A percentile compares a stretch with the other conserved stretches of the same genome.
Evolutionary conservation across 2,113 vertebrate genomes (phyloP).

Genomic region (Oriolus oriolus): DNA sequence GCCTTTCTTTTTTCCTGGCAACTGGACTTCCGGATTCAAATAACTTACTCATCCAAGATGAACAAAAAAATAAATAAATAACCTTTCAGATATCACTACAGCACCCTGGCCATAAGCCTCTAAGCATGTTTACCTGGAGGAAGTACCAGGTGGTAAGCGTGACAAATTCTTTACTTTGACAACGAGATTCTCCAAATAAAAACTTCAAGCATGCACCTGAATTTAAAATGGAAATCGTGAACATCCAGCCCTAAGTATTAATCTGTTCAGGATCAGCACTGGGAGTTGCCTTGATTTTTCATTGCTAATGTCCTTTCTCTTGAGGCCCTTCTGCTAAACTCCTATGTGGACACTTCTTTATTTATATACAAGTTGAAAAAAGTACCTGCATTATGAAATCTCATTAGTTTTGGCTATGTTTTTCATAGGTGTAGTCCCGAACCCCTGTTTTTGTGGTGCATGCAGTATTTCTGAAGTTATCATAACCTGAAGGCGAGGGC

Average conservation of each 20-base stretch:
- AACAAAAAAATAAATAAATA: neutral
- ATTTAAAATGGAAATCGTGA: neutral
- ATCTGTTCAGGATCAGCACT: neutral
- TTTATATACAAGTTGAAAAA: constrained; percentile 14
- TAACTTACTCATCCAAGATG: neutral
- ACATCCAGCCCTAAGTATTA: neutral
- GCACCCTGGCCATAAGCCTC: neutral
- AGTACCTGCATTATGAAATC: neutral
- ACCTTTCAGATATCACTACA: neutral
- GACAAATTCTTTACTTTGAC: neutral
- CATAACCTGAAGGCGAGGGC: neutral
- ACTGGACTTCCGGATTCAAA: neutral
- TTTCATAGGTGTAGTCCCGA: neutral
- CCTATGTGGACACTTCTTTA: neutral
- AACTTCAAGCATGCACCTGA: neutral
- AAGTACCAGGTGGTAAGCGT: neutral
- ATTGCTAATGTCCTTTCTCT: neutral
- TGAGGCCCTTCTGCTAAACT: neutral
- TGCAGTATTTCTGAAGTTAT: neutral
- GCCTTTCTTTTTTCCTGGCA: neutral
- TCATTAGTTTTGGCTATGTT: neutral
- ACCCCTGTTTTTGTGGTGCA: neutral
- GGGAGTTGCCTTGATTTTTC: neutral
- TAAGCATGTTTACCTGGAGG: neutral
- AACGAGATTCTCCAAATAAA: neutral